Evolutionary conservation across 2,113 vertebrate genomes (phyloP), one percentile per base, ranked within the genome.

Genomic region (Athene noctua): DNA sequence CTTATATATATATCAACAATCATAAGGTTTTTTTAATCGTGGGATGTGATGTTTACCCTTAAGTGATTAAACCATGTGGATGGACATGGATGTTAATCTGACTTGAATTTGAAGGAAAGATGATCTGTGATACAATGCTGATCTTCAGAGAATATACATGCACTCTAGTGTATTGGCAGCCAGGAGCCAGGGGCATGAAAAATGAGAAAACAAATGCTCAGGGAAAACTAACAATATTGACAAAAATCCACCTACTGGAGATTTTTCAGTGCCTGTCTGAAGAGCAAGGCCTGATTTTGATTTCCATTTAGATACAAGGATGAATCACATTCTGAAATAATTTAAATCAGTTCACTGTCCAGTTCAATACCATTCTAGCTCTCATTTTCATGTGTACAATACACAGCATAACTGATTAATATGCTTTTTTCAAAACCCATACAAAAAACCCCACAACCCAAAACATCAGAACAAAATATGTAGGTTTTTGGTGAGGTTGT

Each of bases 341-440:
- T 54, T 32, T 54, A 80, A 63, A 90, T 79, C 27, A 44, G 30
- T 62, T 62, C 25, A 52, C 6, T 36, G 36, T 52, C 3, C 1
- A 10, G 8, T 82, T 88, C 42, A 29, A 88, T 47, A 55, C 6
- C 13, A 32, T 26, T 62, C 23, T 44, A 70, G 6, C 18, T 74
- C 59, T 90, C 15, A 32, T 81, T 81, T 86, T 54, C 9, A 26
- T 4, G 1, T 0, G 0, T 49, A 40, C 10, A 57, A 40, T 59
- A 51, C 0, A 0, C 6, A 42, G 3, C 12, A 40, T 27, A 78
- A 71, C 8, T 44, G 25, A 49, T 52, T 34, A 32, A 44, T 80
- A 22, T 40, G 11, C 14, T 32, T 71, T 73, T 70, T 55, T 15
- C 22, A 32, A 78, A 52, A 9, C 2, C 22, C 23, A 46, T 46